These are phyloP conservation scores for Chamaedrilus cognettii DNA, from an alignment of 2,888 invertebrate genomes.

Conservation along the genomic window DNA sequence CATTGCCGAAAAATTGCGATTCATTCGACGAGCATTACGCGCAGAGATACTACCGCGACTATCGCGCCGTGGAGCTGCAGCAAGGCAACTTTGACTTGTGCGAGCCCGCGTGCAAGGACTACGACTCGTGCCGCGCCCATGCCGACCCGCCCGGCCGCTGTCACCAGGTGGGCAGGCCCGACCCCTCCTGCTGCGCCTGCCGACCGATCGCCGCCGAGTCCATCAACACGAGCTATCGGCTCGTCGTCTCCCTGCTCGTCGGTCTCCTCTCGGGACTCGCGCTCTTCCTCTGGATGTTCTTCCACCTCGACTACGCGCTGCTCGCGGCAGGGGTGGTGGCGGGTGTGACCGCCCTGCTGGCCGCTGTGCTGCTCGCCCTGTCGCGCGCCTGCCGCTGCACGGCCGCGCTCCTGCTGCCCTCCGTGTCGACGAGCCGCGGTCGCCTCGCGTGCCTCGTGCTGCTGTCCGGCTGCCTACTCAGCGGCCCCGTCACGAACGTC, in stretches of 20 bases:
- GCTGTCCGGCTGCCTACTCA: slow-evolving; percentile 37
- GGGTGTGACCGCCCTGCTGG: slow-evolving; percentile 21
- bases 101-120: neutral
- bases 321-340: slow-evolving; percentile 23
- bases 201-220: slow-evolving; percentile 17
- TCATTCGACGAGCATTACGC: neutral
- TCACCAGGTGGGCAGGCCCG: slow-evolving; percentile 3
- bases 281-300: slow-evolving; percentile 36
- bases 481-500: slow-evolving; percentile 38
- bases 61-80: neutral
- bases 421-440: slow-evolving; percentile 36
- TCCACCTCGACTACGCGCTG: slow-evolving; percentile 31
- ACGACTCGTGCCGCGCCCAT: neutral
- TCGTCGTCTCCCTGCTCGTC: slow-evolving; percentile 29
- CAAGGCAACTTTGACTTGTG: neutral
- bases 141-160: neutral
- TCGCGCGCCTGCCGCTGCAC: slow-evolving; percentile 35
- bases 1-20: neutral
- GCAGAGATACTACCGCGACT: neutral
- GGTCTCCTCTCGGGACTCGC: slow-evolving; percentile 33
- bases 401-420: slow-evolving; percentile 36
- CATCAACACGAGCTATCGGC: slow-evolving; percentile 15
- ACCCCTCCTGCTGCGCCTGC: neutral
- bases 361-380: slow-evolving; percentile 28
- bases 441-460: slow-evolving; percentile 35